Evolutionary conservation across 2,888 invertebrate species (phyloP), one percentile per base, ranked within the genome.

Genomic region (Seladonia tumulorum): DNA sequence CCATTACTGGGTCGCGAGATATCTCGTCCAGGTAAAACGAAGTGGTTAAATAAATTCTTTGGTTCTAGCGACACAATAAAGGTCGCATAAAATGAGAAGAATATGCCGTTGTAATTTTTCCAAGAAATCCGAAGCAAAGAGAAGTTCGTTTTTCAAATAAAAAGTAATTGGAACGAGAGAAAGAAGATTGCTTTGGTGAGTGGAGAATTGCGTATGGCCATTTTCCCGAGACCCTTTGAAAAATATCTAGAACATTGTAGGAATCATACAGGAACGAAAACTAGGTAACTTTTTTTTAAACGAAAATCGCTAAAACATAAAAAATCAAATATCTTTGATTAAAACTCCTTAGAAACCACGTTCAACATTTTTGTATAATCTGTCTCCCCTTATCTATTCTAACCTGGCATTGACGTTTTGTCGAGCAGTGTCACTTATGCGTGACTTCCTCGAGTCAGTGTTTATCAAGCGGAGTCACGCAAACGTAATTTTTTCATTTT

Each of bases 371-470:
- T 7, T 29, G 29, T 29, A 16, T 25, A 63, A 63, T 63, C 29
- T 29, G 29, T 63, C 16, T 63, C 14, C 63, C 7, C 29, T 63
- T 63, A 29, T 63, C 29, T 60, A 25, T 22, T 60, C 60, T 5
- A 60, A 14, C 14, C 60, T 29, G 29, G 29, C 63, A 29, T 63
- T 29, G 63, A 63, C 63, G 25, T 29, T 63, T 63, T 16, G 63
- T 63, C 22, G 29, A 22, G 63, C 29, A 63, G 63, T 63, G 25
- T 63, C 63, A 29, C 63, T 63, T 63, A 63, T 29, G 63, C 63
- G 63, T 63, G 63, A 63, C 63, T 63, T 63, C 63, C 63, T 16
- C 29, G 63, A 63, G 29, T 63, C 63, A 16, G 29, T 63, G 63
- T 63, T 63, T 63, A 63, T 29, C 25, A 16, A 16, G 14, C 25